phyloP scores from a whole-genome alignment of 2,888 invertebrate species.

The Stenodema calcarata region DNA sequence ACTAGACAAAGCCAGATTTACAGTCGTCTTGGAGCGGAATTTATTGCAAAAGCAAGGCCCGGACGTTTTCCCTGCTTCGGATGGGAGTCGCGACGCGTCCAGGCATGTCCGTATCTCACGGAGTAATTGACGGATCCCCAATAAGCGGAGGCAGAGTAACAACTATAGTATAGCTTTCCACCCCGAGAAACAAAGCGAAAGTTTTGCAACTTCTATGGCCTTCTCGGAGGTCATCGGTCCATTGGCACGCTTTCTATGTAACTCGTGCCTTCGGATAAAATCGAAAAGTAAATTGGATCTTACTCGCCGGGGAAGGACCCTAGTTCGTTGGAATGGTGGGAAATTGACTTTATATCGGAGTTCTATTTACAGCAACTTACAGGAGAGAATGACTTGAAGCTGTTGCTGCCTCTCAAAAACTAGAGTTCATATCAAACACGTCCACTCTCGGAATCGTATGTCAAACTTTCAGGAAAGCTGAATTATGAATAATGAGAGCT shows the following conservation, averaged over 20 bases:
- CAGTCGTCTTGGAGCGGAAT: background rate
- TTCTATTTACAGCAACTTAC: background rate
- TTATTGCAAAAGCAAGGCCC: background rate
- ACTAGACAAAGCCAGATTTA: slow-evolving; percentile 19
- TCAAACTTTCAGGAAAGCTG: no score
- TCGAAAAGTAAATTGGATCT: slow-evolving; percentile 30
- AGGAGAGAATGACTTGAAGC: background rate
- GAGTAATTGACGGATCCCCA: slow-evolving; percentile 15
- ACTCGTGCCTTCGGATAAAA: slow-evolving; percentile 25
- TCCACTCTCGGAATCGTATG: no score
- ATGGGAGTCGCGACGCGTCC: background rate
- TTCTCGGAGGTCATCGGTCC: slow-evolving; percentile 5
- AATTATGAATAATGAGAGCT: no score
- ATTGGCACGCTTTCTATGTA: slow-evolving; percentile 39
- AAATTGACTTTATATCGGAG: background rate
- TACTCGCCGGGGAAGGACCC: background rate
- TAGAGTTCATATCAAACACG: no score
- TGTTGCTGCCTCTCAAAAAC: background rate
- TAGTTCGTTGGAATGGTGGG: background rate
- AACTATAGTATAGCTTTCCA: background rate
- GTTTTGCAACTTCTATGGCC: slow-evolving; percentile 28
- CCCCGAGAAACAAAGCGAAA: slow-evolving; percentile 23
- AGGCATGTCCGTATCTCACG: background rate
- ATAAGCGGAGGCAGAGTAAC: background rate
- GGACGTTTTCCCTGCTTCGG: background rate